Evolutionary conservation across 2,113 vertebrate species (phyloP), one percentile per base, ranked within the genome.

Genomic region (Mormoops blainvillei): DNA sequence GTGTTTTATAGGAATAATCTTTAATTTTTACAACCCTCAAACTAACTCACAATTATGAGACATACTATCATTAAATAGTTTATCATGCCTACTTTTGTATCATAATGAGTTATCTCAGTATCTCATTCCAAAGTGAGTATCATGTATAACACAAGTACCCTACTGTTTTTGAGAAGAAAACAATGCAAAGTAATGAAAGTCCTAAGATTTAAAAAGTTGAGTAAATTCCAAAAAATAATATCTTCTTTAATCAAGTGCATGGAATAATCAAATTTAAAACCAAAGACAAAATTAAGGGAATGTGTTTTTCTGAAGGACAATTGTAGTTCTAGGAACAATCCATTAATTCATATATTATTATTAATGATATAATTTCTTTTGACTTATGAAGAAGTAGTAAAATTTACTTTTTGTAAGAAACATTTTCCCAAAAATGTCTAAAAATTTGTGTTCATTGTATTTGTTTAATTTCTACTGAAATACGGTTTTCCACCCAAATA

Each of bases 1-100:
- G 31, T 85, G 54, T 26, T 78, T 58, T 67, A 81, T 43, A 89
- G 20, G 48, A 92, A 85, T 68, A 74, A 92, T 24, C 52, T 80
- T 89, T 88, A 85, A 81, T 85, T 92, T 94, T 80, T n/a, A 81
- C 48, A 80, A 31, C 22, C 85, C 38, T 74, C 20, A 84, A 84
- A 33, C 48, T 88, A 84, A 77, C n/a, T 77, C 56, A 28, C 45
- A 89, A 74, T 48, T 94, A 43, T 43, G 28, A 87, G 77, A 65
- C 22, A 50, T 50, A 48, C 26, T 74, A 22, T 86, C 19, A 52
- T 86, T 28, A 43, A 89, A 43, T 61, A 89, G 4, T 22, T 54
- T 73, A 81, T 50, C 9, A n/a, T 91, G 54, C 11, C 33, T 63
- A 41, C 19, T 83, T 91, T 73, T 89, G 12, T 78, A 63, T 54